A percentile compares a stretch with the other conserved stretches of the same genome.
Conservation (phyloP, 2,113 vertebrate genomes). For the Dolichotis patagonum region DNA sequence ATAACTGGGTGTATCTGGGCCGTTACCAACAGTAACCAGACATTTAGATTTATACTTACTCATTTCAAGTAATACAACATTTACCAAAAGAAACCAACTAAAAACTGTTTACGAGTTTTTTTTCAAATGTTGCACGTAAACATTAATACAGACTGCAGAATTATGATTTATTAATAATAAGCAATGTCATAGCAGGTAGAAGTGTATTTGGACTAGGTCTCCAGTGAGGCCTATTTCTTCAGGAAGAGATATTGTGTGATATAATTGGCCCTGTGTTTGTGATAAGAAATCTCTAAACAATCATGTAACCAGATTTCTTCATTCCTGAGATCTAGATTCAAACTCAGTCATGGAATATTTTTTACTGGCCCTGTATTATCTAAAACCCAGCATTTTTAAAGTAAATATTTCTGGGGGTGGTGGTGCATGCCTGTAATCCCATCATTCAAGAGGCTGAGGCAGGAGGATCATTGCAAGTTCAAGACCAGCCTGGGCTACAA, state of each 20-base stretch:
- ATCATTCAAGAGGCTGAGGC: too few relatives aligned
- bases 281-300: neutral
- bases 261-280: neutral
- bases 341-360: neutral
- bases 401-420: neutral
- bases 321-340: neutral
- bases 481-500: too few relatives aligned
- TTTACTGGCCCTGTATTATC: neutral
- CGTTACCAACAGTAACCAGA: neutral
- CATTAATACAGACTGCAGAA: neutral
- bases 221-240: neutral
- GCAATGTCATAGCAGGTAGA: neutral
- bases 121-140: neutral
- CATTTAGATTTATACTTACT: neutral
- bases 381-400: neutral
- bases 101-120: neutral
- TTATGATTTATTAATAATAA: neutral
- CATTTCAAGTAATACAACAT: neutral
- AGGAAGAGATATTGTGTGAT: neutral
- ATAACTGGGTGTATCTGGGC: neutral
- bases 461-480: too few relatives aligned
- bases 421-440: too few relatives aligned
- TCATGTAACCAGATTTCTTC: too few relatives aligned
- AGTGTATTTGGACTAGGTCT: rapidly evolving
- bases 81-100: neutral